These are phyloP conservation scores for Diabrotica balteata DNA, from an alignment of 2,888 invertebrate species.

Conservation along the genomic window DNA sequence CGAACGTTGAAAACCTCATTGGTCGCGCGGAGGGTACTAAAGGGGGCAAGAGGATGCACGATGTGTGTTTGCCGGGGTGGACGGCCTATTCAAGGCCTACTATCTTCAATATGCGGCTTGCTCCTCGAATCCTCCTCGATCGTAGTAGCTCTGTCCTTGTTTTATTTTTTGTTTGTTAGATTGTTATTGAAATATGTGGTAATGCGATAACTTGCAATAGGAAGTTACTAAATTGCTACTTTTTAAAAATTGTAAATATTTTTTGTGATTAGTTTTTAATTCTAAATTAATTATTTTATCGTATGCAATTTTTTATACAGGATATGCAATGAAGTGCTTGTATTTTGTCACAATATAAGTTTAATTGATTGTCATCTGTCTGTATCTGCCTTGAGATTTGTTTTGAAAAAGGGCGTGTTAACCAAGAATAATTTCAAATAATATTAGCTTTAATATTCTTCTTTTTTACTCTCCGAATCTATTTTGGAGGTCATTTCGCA, in stretches of 20 bases:
- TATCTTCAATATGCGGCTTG: slow-evolving; percentile 31
- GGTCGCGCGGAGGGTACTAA: slow-evolving; percentile 19
- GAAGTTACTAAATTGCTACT: background rate
- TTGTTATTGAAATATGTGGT: background rate
- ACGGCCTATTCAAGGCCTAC: slow-evolving; percentile 41
- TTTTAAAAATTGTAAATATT: background rate
- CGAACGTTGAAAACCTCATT: slow-evolving; percentile 37
- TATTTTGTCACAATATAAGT: no score
- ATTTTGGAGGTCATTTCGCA: no score
- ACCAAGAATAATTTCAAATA: no score
- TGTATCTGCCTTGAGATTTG: no score
- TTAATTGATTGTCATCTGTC: no score
- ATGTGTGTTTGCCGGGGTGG: slow-evolving; percentile 36
- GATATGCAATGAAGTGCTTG: no score
- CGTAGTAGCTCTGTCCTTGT: background rate
- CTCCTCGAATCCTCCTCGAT: slow-evolving; percentile 5
- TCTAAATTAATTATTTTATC: no score
- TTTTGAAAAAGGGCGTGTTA: no score
- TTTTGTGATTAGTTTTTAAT: no score
- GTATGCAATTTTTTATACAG: no score
- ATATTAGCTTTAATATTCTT: no score
- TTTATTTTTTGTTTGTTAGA: slow-evolving; percentile 2
- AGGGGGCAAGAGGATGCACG: slow-evolving; percentile 18
- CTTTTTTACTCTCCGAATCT: no score
- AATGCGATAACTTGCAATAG: background rate